phyloP scores from a whole-genome alignment of 2,888 invertebrate species.

The Orthosia gothica region DNA sequence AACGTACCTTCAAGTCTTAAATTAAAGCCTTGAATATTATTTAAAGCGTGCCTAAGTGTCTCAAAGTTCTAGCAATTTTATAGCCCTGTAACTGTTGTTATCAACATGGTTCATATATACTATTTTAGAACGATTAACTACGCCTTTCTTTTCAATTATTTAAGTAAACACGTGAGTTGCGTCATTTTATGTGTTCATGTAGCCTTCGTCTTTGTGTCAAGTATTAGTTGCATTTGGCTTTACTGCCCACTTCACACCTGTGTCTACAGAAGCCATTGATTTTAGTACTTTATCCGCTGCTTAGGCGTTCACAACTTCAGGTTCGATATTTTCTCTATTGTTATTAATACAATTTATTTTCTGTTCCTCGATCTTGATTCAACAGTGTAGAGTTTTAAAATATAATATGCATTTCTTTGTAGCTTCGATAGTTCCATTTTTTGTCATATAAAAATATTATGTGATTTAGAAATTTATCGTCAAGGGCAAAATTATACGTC shows the following conservation, averaged over 20 bases:
- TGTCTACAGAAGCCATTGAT: slow-evolving; percentile 27
- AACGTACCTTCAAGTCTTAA: too few relatives aligned
- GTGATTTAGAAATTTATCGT: neutral
- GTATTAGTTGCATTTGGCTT: slow-evolving; percentile 4
- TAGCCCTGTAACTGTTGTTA: neutral
- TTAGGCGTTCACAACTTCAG: slow-evolving; percentile 45
- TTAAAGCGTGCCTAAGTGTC: too few relatives aligned
- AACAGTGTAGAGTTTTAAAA: neutral
- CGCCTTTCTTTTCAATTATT: slow-evolving; percentile 39
- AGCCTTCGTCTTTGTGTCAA: slow-evolving; percentile 5
- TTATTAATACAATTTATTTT: neutral
- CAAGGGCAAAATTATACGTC: neutral
- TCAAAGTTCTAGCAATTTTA: neutral
- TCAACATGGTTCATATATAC: neutral
- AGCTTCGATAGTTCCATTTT: neutral
- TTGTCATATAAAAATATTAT: neutral
- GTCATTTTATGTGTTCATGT: slow-evolving; percentile 19
- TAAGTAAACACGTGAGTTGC: slow-evolving; percentile 1
- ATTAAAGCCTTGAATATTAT: too few relatives aligned
- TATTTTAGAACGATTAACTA: slow-evolving; percentile 17
- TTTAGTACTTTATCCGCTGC: slow-evolving; percentile 49
- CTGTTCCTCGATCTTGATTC: neutral
- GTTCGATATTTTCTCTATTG: slow-evolving; percentile 41
- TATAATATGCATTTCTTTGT: neutral
- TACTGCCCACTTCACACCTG: slow-evolving; percentile 46